Base-by-base conservation (phyloP, 2,113 vertebrate genomes). In the Laticauda colubrina region DNA sequence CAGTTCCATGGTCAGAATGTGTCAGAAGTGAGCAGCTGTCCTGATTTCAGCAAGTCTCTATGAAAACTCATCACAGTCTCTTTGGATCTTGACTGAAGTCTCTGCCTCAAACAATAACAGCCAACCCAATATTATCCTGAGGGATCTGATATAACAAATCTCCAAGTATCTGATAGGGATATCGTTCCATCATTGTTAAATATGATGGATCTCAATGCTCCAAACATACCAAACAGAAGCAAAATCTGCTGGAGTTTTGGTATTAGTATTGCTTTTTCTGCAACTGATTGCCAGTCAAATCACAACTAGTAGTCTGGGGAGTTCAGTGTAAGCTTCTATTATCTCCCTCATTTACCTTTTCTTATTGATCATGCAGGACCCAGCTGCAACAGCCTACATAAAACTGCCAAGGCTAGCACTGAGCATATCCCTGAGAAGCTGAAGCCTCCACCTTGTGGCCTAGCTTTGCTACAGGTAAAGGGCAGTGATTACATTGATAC, bases 391-490 rank as follows among this genome's bases (percentile, higher is more conserved):
- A 18, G 43, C 6, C 15, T 92, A 45, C 92, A 7, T 0, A 2
- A 0, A 10, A 85, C 14, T 11, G 0, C 45, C 15, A 86, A 0
- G 85, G 88, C 85, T n/a, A 29, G 4, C 0, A 54, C 2, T 7
- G 90, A 21, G 56, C 89, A 0, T 7, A 0, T 88, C 8, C 0
- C 0, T 0, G 93, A 53, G 57, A 48, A 93, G 14, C 88, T 0
- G 0, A 48, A 1, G 0, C 51, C 86, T 0, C 64, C 89, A 3
- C 54, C 57, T 0, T 93, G 11, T 0, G 2, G 92, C 89, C 15
- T 8, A 0, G 23, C 91, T 0, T 34, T 0, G 14, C 94, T 89
- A 64, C 95, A 97, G 96, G 96, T 96, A 97, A 14, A 57, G 23
- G 54, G 85, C 26, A 51, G 55, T 2, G 29, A 57, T 54, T 75